Conservation (phyloP, 2,888 invertebrate species). For the Falcaria lacertinaria region DNA sequence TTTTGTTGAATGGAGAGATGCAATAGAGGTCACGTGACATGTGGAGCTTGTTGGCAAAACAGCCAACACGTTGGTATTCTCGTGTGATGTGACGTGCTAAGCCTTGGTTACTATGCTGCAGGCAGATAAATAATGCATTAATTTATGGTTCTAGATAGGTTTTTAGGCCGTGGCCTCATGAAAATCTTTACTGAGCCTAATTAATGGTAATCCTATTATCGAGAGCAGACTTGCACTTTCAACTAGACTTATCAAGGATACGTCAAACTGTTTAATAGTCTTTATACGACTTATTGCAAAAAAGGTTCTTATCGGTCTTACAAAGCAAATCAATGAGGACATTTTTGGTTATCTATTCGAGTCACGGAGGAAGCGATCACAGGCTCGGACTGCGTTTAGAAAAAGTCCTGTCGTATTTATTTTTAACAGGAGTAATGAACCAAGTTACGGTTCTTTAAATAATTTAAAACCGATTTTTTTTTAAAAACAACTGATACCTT, state of each 20-base stretch:
- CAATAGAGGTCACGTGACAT: constrained; percentile 14
- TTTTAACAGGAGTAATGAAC: too few relatives aligned
- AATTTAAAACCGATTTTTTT: too few relatives aligned
- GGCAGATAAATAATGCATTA: constrained; percentile 42
- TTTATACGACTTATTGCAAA: background rate
- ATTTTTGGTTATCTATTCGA: background rate
- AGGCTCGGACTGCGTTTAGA: background rate
- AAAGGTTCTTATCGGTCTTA: constrained; percentile 3
- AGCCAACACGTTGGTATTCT: constrained; percentile 29
- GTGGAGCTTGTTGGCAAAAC: background rate
- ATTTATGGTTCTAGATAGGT: constrained; percentile 39
- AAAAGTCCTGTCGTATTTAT: too few relatives aligned
- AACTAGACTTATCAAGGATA: constrained; percentile 13
- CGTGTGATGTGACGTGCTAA: constrained; percentile 41
- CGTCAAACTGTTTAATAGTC: background rate
- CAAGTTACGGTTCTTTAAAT: too few relatives aligned
- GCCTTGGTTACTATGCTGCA: constrained; percentile 38
- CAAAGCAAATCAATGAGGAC: constrained; percentile 1
- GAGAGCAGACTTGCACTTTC: constrained; percentile 26
- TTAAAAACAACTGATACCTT: too few relatives aligned
- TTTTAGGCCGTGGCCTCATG: constrained; percentile 41
- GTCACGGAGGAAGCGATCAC: background rate
- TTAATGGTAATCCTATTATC: constrained; percentile 23
- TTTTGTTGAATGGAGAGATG: too few relatives aligned
- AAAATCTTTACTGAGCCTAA: constrained; percentile 20